Conservation (phyloP, 2,113 vertebrate genomes). For the Cranoglanis bouderius region DNA sequence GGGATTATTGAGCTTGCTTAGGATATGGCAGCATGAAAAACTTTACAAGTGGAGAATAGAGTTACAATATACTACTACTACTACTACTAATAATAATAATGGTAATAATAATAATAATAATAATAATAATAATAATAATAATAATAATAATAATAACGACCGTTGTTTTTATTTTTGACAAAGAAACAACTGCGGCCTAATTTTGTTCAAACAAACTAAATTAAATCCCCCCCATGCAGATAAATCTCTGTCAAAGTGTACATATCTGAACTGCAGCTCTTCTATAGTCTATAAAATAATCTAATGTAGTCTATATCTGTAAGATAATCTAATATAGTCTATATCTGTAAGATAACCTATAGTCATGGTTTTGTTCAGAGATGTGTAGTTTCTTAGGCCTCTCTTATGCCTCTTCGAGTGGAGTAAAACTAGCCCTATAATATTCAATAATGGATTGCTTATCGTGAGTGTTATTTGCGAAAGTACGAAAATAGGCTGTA, state of each 20-base stretch:
- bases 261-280: background rate
- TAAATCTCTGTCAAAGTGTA: background rate
- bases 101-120: background rate
- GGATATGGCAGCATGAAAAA: background rate
- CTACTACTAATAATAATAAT: background rate
- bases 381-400: background rate
- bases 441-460: background rate
- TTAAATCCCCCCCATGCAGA: background rate
- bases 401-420: background rate
- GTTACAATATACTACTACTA: background rate
- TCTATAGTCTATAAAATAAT: background rate
- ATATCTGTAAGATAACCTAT: background rate
- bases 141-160: background rate
- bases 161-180: background rate
- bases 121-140: background rate
- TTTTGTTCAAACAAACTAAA: background rate
- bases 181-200: background rate
- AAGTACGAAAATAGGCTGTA: background rate
- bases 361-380: background rate
- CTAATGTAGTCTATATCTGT: too few species aligned
- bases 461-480: background rate
- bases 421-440: background rate
- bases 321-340: too few species aligned
- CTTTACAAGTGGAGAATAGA: background rate
- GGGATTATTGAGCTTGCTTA: background rate